Evolutionary conservation across 2,888 invertebrate genomes (phyloP), one percentile per base, ranked within the genome.

Genomic region (Hirudinaria manillensis): DNA sequence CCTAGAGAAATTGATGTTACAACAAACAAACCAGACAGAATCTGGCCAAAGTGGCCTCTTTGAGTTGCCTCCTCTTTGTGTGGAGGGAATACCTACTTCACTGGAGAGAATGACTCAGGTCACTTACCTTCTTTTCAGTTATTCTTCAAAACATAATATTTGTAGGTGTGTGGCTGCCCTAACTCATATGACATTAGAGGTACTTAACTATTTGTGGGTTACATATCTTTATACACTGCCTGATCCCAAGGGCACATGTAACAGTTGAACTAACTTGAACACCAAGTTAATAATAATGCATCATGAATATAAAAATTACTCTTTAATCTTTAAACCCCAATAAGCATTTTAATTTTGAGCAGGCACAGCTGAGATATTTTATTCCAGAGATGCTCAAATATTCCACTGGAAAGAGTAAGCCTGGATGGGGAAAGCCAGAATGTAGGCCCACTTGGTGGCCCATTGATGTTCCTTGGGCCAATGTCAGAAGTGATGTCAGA

Each of bases 361-460:
- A 29, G 51, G 65, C 61, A 73, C 96, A 97, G 87, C 88, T 97
- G 77, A 87, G 97, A 82, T 95, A 95, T 77, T 97, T 97, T 87
- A 97, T 97, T 82, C 96, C 96, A 78, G 89, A 97, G 81, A 97
- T 97, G 96, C 88, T 97, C 83, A 97, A 97, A 87, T 96, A 95
- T 86, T 95, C 95, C 6, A 97, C 96, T 80, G 94, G 83, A 16
- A 89, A 96, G 80, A 96, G 96, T 78, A 97, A 97, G 86, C 97
- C 96, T 67, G 96, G 96, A 61, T 97, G 97, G 97, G 97, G 97
- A 3, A 90, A 95, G 81, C 94, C 94, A 84, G 94, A 94, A 27
- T 96, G 94, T 76, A 89, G 94, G 80, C 97, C 97, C 74, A 91
- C 93, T 10, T 97, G 97, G 97, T 97, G 97, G 97, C 97, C 97